A percentile compares a stretch with the other conserved stretches of the same genome.
Conservation (phyloP, 2,113 vertebrate species). For the Muntiacus reevesi region DNA sequence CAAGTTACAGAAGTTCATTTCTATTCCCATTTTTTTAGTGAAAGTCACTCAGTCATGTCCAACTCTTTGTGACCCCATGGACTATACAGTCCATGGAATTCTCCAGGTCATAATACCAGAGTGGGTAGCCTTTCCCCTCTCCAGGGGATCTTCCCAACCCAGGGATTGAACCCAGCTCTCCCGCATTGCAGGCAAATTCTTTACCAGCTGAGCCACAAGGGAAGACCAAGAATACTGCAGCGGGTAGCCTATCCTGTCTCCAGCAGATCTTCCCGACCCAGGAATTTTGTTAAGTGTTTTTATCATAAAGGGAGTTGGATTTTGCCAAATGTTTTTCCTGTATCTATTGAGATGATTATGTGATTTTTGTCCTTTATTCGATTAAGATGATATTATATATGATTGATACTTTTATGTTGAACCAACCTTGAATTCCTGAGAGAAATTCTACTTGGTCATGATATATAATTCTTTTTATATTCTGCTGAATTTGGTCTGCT, state of each 20-base stretch:
- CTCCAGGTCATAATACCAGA: not conserved
- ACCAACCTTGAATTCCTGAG: not conserved
- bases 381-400: not conserved
- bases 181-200: not conserved
- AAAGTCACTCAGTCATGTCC: not conserved
- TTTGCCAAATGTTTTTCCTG: conserved; percentile 15
- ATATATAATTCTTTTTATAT: not conserved
- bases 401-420: not conserved
- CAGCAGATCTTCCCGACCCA: not conserved
- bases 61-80: not conserved
- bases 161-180: not conserved
- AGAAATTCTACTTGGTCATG: not conserved
- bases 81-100: not conserved
- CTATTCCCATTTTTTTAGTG: not conserved
- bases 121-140: not conserved
- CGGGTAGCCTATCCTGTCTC: not conserved
- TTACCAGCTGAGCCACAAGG: not conserved
- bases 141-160: not conserved
- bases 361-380: not conserved
- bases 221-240: not conserved
- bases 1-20: not conserved
- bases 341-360: not conserved
- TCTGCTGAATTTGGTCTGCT: not conserved
- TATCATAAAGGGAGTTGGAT: not conserved
- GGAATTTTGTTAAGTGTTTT: not conserved